Evolutionary conservation across 2,888 invertebrate species (phyloP).

Genomic region (Metacarcinus magister): DNA sequence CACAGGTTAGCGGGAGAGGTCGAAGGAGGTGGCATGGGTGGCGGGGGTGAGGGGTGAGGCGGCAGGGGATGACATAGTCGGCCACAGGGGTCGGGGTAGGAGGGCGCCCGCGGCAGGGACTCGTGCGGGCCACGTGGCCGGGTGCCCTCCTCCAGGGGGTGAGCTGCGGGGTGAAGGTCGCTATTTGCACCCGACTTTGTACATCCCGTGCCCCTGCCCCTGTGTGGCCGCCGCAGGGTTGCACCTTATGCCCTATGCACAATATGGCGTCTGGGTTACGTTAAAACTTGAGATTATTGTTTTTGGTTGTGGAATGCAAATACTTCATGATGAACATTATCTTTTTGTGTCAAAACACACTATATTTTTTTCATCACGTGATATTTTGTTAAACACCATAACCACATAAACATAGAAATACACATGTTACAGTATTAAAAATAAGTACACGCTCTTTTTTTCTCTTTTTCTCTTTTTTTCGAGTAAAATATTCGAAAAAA

Average conservation of each 20-base stretch:
- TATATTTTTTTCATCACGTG: no score
- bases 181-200: not conserved
- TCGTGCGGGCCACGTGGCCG: conserved; percentile 67
- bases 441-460: no score
- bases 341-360: not conserved
- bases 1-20: not conserved
- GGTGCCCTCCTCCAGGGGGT: conserved; percentile 55
- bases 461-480: no score
- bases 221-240: not conserved
- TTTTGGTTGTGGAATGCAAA: not conserved
- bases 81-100: conserved; percentile 69
- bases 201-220: not conserved
- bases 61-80: conserved; percentile 67
- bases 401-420: no score
- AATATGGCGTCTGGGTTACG: not conserved
- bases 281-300: not conserved
- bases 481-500: no score
- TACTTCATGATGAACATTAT: not conserved
- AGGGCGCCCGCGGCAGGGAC: conserved; percentile 68
- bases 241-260: not conserved
- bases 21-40: not conserved
- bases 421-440: no score
- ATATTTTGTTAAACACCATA: no score
- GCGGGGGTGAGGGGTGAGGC: conserved; percentile 35
- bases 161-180: conserved; percentile 52